Evolutionary conservation across 2,113 vertebrate genomes (phyloP).

Genomic region (Garra rufa): DNA sequence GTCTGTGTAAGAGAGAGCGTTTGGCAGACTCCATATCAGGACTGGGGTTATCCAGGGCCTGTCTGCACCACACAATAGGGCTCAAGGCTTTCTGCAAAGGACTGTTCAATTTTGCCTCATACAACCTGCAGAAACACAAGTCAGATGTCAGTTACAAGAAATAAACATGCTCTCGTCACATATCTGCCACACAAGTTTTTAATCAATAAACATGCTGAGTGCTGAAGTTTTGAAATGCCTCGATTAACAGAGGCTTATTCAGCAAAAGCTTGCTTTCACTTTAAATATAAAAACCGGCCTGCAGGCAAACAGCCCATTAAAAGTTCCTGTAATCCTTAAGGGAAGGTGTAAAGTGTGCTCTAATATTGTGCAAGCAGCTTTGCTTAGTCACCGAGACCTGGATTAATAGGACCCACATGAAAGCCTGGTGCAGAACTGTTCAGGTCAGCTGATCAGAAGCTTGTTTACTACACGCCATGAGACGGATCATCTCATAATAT

Average conservation of each 20-base stretch:
- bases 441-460: constrained; percentile 1
- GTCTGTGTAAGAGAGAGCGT: constrained; percentile 93
- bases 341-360: constrained; percentile 6
- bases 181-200: constrained; percentile 9
- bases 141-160: constrained; percentile 20
- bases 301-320: constrained; percentile 6
- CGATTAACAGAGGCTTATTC: neutral
- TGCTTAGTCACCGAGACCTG: constrained; percentile 19
- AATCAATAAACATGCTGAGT: neutral
- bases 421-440: neutral
- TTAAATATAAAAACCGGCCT: neutral
- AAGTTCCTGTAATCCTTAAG: neutral
- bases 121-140: constrained; percentile 81
- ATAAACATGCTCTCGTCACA: constrained; percentile 20
- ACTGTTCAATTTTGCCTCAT: constrained; percentile 90
- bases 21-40: constrained; percentile 97
- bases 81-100: constrained; percentile 89
- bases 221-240: neutral
- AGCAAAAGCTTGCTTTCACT: neutral
- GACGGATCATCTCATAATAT: neutral
- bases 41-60: constrained; percentile 93
- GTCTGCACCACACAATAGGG: constrained; percentile 95
- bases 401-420: neutral
- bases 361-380: constrained; percentile 12
- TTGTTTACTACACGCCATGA: neutral